Percentiles rank a stretch among this genome's conserved stretches.
These are phyloP conservation scores for Diabrotica undecimpunctata DNA, from an alignment of 1,140 invertebrate species.

Conservation along the genomic window DNA sequence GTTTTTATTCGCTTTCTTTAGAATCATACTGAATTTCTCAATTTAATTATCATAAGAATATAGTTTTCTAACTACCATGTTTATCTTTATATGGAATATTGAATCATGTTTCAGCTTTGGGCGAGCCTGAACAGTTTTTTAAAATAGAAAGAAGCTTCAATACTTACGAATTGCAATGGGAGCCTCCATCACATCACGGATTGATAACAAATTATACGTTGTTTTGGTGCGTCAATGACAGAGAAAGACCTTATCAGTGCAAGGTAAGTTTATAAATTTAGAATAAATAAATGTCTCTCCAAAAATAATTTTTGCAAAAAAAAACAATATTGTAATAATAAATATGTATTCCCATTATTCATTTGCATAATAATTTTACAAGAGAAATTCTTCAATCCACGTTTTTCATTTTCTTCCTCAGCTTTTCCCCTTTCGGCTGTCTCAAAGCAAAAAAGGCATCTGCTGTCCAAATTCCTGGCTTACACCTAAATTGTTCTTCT, in stretches of 20 bases:
- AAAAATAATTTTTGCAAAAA: neutral
- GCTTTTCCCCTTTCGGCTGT: too few species aligned
- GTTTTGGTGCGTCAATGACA: constrained; percentile 61
- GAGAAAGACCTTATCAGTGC: constrained; percentile 57
- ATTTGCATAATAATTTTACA: too few species aligned
- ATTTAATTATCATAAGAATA: too few species aligned
- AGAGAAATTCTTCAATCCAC: neutral
- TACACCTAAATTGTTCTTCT: too few species aligned
- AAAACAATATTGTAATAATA: too few species aligned
- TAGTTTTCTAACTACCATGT: neutral
- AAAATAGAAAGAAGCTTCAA: neutral
- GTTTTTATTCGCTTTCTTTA: too few species aligned
- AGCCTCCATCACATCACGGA: neutral
- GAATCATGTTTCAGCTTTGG: neutral
- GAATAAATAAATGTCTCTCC: constrained; percentile 13
- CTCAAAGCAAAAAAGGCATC: too few species aligned
- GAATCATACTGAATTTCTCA: too few species aligned
- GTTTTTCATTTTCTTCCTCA: neutral
- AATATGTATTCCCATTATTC: too few species aligned
- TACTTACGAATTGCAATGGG: neutral
- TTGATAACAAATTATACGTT: neutral
- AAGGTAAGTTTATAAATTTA: constrained; percentile 45
- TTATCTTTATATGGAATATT: neutral
- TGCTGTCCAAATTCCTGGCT: too few species aligned
- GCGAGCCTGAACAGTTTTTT: neutral